Base-by-base conservation (phyloP, 2,888 invertebrate species). In the Cecidostiba fungosa region DNA sequence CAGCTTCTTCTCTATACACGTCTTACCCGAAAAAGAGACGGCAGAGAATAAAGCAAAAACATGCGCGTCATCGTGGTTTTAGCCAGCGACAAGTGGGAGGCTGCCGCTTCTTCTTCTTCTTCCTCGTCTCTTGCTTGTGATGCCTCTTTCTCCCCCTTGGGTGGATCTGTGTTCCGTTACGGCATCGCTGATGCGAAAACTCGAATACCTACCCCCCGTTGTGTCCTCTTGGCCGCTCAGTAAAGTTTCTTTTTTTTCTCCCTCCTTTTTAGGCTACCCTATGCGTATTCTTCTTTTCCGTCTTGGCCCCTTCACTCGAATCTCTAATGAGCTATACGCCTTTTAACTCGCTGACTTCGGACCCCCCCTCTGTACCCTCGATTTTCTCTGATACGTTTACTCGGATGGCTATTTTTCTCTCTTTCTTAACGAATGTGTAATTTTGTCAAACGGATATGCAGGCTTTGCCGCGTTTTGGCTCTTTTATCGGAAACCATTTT, bases 41-140 rank as follows among this genome's bases (percentile, higher is more conserved):
- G 16, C 26, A 62, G 62, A 62, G 62, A 14, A 19, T 23, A 78
- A 26, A 84, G 47, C 39, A 73, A 74, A 82, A 85, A 85, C 62
- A 73, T n/a, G n/a, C 72, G 77, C 77, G 62, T 85, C 81, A 77
- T 82, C 72, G 72, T 72, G 72, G 82, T 70, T 82, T 77, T 66
- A 26, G 69, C 23, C n/a, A 77, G 77, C 19, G 69, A 47, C 29
- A 62, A 62, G 66, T 69, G 82, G 77, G 39, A 2, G 5, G 54
- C 54, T 50, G 14, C n/a, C 54, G 54, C 54, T n/a, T 6, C 43
- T 19, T 77, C 39, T n/a, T 16, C 39, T 50, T 54, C 29, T 69
- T n/a, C n/a, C 43, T 66, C 26, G 29, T 76, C 59, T 54, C 23
- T 3, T 43, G 39, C 77, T 59, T 36, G 29, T 62, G 19, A n/a